Percentiles rank a stretch among this genome's conserved stretches.
Conservation (phyloP, 2,113 vertebrate genomes). For the Saccopteryx leptura region DNA sequence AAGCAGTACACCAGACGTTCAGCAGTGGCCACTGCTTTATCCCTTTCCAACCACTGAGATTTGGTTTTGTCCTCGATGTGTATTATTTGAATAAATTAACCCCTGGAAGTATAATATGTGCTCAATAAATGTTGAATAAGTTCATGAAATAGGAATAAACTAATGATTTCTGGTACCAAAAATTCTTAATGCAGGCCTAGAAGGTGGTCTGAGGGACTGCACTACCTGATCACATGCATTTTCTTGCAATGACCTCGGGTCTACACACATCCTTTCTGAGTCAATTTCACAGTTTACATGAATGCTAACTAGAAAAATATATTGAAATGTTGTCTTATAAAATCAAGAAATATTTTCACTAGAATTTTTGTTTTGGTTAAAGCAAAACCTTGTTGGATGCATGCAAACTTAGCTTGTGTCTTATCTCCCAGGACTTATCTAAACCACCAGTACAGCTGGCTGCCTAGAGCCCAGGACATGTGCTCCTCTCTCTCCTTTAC, state of each 20-base stretch:
- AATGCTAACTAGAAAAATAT: not conserved
- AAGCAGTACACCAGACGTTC: not conserved
- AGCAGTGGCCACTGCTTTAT: not conserved
- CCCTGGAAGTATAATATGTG: not conserved
- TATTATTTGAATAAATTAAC: not conserved
- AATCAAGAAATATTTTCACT: slow-evolving; percentile 14
- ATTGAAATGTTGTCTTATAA: not conserved
- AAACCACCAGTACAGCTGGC: not conserved
- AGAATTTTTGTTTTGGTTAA: not conserved
- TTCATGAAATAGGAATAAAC: not conserved
- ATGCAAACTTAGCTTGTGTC: not conserved
- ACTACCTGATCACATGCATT: not conserved
- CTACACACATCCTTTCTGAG: not conserved
- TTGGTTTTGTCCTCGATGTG: not conserved
- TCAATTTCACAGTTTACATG: not conserved
- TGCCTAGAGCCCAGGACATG: no score
- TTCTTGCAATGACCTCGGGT: not conserved
- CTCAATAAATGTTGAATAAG: not conserved
- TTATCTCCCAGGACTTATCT: not conserved
- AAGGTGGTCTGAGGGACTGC: not conserved
- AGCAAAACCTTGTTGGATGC: not conserved
- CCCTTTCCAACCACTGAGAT: not conserved
- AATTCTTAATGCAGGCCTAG: not conserved
- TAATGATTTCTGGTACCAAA: not conserved
- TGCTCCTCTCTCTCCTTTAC: not conserved